Base-by-base conservation (phyloP, 2,113 vertebrate genomes). In the Zosterops hypoxanthus region DNA sequence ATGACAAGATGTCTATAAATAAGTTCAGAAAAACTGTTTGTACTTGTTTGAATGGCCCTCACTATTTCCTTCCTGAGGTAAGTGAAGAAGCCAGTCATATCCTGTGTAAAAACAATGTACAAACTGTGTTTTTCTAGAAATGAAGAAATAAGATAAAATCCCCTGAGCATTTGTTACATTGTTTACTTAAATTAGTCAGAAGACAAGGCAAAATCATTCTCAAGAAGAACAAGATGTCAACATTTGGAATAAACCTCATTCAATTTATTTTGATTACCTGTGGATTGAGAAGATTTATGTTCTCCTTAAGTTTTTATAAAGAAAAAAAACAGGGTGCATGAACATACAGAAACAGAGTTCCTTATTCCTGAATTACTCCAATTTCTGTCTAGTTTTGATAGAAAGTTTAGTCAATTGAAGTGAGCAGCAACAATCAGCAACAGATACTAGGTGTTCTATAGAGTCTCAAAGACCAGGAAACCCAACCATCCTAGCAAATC, bases 191-290 rank as follows among this genome's bases (percentile, higher is more conserved):
- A 86, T 64, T 84, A 88, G 14, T 79, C 55, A 83, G 44, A 86
- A 56, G 59, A 66, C 81, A 96, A 96, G 71, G 71, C 21, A 86
- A 94, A 82, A 33, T 49, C n/a, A 73, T 31, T 91, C 46, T 72
- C 28, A n/a, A 66, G n/a, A 70, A 87, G 20, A 82, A 44, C n/a
- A 66, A 88, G 50, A 68, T 65, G 47, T 36, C 56, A 85, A 57
- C 44, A 41, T 33, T 73, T 57, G 28, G 56, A 91, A 83, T 52
- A 66, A 94, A 85, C n/a, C 33, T 70, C 3, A 24, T 82, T 70
- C 28, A 60, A 36, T 6, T 53, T 70, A 18, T 66, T 92, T 90
- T 53, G 33, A 73, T 9, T n/a, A 16, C 15, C 34, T 66, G 64
- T 89, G 36, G 84, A 57, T 50, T 66, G 9, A 61, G 22, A 66